Conservation (phyloP, 2,113 vertebrate species). For the Cyphomyrus discorhynchus region DNA sequence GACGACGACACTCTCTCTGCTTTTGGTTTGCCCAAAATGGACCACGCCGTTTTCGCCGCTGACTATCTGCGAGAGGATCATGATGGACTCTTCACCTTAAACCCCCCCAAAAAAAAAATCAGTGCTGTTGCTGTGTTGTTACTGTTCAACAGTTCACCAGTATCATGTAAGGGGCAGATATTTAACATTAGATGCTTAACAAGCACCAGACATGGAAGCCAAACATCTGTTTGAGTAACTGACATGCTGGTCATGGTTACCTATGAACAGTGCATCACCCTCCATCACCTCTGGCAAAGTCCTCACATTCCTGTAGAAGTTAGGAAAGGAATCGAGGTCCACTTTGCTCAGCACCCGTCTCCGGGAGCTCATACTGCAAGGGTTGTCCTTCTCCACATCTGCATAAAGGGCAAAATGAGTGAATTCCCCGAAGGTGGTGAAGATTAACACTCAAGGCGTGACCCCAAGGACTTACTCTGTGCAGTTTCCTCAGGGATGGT, state of each 20-base stretch:
- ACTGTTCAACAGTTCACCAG: not conserved
- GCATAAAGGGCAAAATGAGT: not conserved
- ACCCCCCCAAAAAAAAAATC: not conserved
- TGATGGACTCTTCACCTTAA: conserved; percentile 32
- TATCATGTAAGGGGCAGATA: not conserved
- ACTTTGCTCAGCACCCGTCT: conserved; percentile 50
- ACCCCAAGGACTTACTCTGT: not conserved
- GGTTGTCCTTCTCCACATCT: conserved; percentile 14
- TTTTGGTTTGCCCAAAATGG: conserved; percentile 25
- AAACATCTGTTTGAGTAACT: not conserved
- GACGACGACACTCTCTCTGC: conserved; percentile 10
- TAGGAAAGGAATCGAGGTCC: conserved; percentile 41
- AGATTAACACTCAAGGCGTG: not conserved
- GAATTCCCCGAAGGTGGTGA: not conserved
- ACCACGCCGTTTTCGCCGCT: not conserved
- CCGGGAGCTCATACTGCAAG: conserved; percentile 50
- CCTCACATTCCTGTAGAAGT: conserved; percentile 48
- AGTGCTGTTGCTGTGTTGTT: not conserved
- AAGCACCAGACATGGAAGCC: not conserved
- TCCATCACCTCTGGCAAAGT: conserved; percentile 53
- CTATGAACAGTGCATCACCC: conserved; percentile 23
- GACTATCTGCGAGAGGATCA: conserved; percentile 16
- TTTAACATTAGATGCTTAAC: not conserved
- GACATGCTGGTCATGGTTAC: conserved; percentile 16
- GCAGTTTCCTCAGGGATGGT: not conserved